Evolutionary conservation across 2,888 invertebrate species (phyloP), one percentile per base, ranked within the genome.

Genomic region (Liposcelis brunnea): DNA sequence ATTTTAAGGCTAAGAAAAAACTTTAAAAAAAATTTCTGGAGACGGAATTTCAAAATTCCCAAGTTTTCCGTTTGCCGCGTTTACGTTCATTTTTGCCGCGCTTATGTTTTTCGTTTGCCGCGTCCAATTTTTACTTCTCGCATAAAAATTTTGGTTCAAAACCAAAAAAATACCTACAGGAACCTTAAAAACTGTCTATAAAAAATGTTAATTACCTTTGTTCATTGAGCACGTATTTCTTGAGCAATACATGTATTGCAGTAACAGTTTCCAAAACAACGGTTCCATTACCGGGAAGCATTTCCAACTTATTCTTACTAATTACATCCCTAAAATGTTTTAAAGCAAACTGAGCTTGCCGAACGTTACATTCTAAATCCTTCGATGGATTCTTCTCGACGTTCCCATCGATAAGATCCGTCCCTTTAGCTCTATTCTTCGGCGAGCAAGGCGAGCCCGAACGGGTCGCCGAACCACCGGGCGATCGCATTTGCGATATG

Each of bases 251-350:
- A 64, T 85, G 84, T 64, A 89, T 85, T 59, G 80, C 79, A 59
- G 87, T 84, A 53, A 93, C 84, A 46, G 84, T 86, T 64, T 94
- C 93, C 61, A 94, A 72, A 51, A 93, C 85, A 56, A 93, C 82
- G 43, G 90, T 90, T 50, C 90, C 90, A 64, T 91, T 89, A 51
- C 89, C 91, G 2, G 91, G 87, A 55, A 94, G 68, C 75, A 93
- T 87, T 69, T 91, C 89, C 58, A 89, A 69, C 64, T 85, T 91
- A 63, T 86, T 79, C 66, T 89, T 90, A 49, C 81, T 77, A 53
- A 93, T 86, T 50, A 91, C 91, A 69, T 91, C 91, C 56, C 84
- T 77, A 64, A 93, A 87, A 67, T 90, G 91, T 60, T 81, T 80
- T 53, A 93, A 68, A 38, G 83, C 79, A 58, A 79, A 71, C 58